Percentiles rank a stretch among this genome's conserved stretches.
These are phyloP conservation scores for Fundulus diaphanus DNA, from an alignment of 2,797 vertebrate genomes.

Conservation along the genomic window DNA sequence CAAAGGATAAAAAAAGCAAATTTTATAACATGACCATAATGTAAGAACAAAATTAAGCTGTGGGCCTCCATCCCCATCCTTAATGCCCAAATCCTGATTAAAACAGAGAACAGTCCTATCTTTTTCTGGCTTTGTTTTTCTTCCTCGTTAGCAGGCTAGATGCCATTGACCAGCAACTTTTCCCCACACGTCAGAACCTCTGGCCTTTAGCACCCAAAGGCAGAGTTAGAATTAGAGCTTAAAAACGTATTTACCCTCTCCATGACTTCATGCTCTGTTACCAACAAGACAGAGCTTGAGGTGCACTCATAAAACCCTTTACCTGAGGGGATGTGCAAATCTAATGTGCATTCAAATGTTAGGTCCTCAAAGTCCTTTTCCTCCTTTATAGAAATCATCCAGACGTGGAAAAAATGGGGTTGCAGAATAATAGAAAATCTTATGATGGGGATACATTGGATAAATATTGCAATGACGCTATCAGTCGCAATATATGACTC, in stretches of 20 bases:
- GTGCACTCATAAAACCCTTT: slow-evolving; percentile 15
- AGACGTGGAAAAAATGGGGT: slow-evolving; percentile 9
- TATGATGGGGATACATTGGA: too few species aligned
- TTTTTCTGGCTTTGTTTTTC: slow-evolving; percentile 55
- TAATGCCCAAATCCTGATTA: slow-evolving; percentile 5
- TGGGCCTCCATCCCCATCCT: background rate
- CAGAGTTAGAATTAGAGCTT: slow-evolving; percentile 68
- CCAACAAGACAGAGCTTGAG: slow-evolving; percentile 37
- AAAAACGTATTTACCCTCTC: slow-evolving; percentile 74
- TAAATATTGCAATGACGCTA: too few species aligned
- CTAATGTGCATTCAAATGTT: slow-evolving; percentile 47
- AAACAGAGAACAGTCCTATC: slow-evolving; percentile 6
- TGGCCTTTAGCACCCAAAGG: slow-evolving; percentile 58
- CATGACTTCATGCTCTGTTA: slow-evolving; percentile 66
- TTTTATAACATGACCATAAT: too few species aligned
- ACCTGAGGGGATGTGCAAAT: slow-evolving; percentile 28
- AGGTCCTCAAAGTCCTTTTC: slow-evolving; percentile 19
- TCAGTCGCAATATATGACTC: too few species aligned
- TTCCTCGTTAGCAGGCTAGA: slow-evolving; percentile 64
- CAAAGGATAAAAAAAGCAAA: background rate
- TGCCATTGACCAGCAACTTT: slow-evolving; percentile 66
- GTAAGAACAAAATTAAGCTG: background rate
- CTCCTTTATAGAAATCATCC: slow-evolving; percentile 22
- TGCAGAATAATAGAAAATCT: too few species aligned
- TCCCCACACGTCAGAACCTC: slow-evolving; percentile 44